Percentiles rank a stretch among this genome's conserved stretches.
These are phyloP conservation scores for Telmatherina bonti DNA, from an alignment of 2,797 vertebrate species.

Conservation along the genomic window DNA sequence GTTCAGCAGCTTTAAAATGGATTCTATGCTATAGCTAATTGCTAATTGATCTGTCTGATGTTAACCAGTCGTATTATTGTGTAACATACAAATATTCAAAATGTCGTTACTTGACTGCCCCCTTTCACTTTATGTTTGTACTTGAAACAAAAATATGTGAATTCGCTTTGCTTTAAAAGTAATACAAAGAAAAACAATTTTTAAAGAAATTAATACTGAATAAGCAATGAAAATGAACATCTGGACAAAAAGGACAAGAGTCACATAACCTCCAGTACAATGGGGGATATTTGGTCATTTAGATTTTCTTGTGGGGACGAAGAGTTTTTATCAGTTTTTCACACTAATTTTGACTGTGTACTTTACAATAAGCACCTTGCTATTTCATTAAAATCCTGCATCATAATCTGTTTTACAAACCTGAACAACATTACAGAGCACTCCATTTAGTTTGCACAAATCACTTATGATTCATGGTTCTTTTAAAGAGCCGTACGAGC, in stretches of 20 bases:
- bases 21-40: background rate
- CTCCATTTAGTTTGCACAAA: constrained; percentile 29
- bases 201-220: background rate
- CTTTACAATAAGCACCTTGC: constrained; percentile 11
- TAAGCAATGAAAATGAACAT: background rate
- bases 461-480: constrained; percentile 27
- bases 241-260: background rate
- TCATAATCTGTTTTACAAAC: constrained; percentile 25
- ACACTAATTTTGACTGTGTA: constrained; percentile 1
- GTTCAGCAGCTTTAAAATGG: background rate
- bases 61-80: too few species aligned
- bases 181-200: background rate
- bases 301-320: background rate
- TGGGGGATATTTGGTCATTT: background rate
- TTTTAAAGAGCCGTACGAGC: constrained; percentile 31
- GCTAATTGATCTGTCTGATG: background rate
- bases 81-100: background rate
- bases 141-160: background rate
- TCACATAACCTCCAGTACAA: background rate
- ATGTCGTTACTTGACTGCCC: background rate
- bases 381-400: constrained; percentile 26
- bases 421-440: constrained; percentile 32
- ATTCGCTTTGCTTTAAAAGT: background rate
- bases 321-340: constrained; percentile 4
- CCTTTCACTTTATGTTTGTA: background rate